A percentile compares a stretch with the other conserved stretches of the same genome.
phyloP scores from a whole-genome alignment of 30 jellyfish, hydroid and myxozoan species.

The Calvadosia cruxmelitensis region DNA sequence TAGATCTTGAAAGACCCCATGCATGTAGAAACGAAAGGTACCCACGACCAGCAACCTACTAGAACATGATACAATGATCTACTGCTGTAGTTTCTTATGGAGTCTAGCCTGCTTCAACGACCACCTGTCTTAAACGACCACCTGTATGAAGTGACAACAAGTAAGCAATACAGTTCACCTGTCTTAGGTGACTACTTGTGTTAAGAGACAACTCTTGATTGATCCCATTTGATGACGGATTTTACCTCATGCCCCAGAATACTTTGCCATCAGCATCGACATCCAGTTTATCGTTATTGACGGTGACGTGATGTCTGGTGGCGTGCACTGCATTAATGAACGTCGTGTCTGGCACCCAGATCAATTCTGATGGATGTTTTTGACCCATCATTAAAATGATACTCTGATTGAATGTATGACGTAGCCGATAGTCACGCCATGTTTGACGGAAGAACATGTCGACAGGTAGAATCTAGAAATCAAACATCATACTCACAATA shows the following conservation, averaged over 20 bases:
- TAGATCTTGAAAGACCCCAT: too few relatives aligned
- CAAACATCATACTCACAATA: too few relatives aligned
- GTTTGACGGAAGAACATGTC: slow-evolving; percentile 92
- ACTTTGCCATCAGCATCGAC: slow-evolving; percentile 82
- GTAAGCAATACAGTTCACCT: slow-evolving; percentile 9
- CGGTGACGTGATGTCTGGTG: slow-evolving; percentile 89
- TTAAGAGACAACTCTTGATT: neutral
- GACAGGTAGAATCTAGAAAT: slow-evolving; percentile 55
- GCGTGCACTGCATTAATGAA: slow-evolving; percentile 72
- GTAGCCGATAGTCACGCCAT: slow-evolving; percentile 68
- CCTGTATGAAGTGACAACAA: neutral
- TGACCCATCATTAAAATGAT: slow-evolving; percentile 55
- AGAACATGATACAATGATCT: too few relatives aligned
- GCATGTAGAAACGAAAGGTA: too few relatives aligned
- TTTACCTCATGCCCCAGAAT: slow-evolving; percentile 98
- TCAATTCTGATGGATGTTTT: slow-evolving; percentile 58
- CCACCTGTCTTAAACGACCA: too few relatives aligned
- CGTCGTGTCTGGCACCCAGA: slow-evolving; percentile 97
- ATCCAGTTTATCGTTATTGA: slow-evolving; percentile 73
- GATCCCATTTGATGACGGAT: too few relatives aligned
- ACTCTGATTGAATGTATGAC: slow-evolving; percentile 30
- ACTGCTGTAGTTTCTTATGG: too few relatives aligned
- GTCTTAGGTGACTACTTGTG: neutral
- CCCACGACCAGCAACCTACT: too few relatives aligned
- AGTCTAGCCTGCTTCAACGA: too few relatives aligned